Percentiles rank a stretch among this genome's conserved stretches.
Conservation (phyloP, 2,797 vertebrate species). For the Xenopus petersii region DNA sequence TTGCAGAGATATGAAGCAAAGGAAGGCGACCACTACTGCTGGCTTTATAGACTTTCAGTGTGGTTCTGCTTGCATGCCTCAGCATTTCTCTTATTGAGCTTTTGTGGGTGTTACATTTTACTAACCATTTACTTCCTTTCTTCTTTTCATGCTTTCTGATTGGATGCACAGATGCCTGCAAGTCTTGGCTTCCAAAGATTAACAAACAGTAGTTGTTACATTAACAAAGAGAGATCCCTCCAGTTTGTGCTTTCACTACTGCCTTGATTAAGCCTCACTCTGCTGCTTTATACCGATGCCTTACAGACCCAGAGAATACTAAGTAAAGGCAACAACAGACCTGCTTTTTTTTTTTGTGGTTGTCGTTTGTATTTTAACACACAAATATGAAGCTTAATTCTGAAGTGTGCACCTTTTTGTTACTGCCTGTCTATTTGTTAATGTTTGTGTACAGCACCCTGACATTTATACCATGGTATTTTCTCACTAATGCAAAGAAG, state of each 20-base stretch:
- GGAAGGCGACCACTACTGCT: not conserved
- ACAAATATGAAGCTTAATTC: constrained; percentile 77
- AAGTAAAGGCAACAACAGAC: constrained; percentile 49
- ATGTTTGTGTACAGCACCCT: constrained; percentile 90
- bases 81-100: not conserved
- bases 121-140: constrained; percentile 57
- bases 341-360: constrained; percentile 10
- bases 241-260: constrained; percentile 52
- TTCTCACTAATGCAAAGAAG: constrained; percentile 82
- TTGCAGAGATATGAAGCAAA: constrained; percentile 5
- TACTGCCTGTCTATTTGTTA: constrained; percentile 86
- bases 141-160: constrained; percentile 63
- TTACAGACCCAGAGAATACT: constrained; percentile 57
- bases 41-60: not conserved
- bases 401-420: constrained; percentile 74
- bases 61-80: constrained; percentile 37
- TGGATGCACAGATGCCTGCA: constrained; percentile 63
- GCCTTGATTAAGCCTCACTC: constrained; percentile 24
- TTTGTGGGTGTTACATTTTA: constrained; percentile 47
- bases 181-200: constrained; percentile 66
- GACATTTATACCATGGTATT: constrained; percentile 97
- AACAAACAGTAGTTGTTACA: constrained; percentile 65
- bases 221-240: constrained; percentile 56
- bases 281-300: constrained; percentile 62
- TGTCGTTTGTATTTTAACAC: constrained; percentile 45